These are phyloP conservation scores for Toxotes jaculatrix DNA, from an alignment of 2,113 vertebrate species.

Conservation along the genomic window DNA sequence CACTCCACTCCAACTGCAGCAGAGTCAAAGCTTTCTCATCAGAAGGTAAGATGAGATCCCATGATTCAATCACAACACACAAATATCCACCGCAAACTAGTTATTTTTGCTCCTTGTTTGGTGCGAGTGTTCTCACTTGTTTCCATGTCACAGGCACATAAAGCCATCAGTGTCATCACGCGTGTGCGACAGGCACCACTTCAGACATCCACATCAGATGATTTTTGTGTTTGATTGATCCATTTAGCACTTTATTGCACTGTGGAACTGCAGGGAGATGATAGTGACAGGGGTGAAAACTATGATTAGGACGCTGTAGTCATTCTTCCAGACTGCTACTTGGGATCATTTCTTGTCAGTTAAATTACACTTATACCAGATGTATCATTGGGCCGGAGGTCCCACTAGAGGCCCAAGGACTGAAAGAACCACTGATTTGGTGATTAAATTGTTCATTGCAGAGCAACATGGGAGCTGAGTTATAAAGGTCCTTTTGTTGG, in stretches of 20 bases:
- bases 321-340: constrained; percentile 23
- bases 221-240: constrained; percentile 43
- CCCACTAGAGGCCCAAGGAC: constrained; percentile 37
- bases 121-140: constrained; percentile 4
- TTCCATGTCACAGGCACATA: constrained; percentile 26
- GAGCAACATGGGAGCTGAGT: constrained; percentile 6
- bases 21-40: constrained; percentile 25
- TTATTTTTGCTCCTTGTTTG: constrained; percentile 28
- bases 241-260: constrained; percentile 40
- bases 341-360: constrained; percentile 29
- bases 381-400: constrained; percentile 35
- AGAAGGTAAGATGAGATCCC: constrained; percentile 33
- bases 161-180: constrained; percentile 18
- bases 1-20: constrained; percentile 23
- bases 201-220: constrained; percentile 16
- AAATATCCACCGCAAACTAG: constrained; percentile 42
- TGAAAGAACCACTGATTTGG: constrained; percentile 44
- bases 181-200: neutral
- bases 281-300: constrained; percentile 16
- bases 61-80: constrained; percentile 54
- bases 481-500: neutral
- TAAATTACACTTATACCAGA: constrained; percentile 36
- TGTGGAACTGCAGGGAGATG: constrained; percentile 22
- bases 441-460: constrained; percentile 46
- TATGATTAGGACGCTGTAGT: constrained; percentile 32